Percentiles rank a stretch among this genome's conserved stretches.
phyloP scores from a whole-genome alignment of 2,113 vertebrate species.

The Oenanthe melanoleuca region DNA sequence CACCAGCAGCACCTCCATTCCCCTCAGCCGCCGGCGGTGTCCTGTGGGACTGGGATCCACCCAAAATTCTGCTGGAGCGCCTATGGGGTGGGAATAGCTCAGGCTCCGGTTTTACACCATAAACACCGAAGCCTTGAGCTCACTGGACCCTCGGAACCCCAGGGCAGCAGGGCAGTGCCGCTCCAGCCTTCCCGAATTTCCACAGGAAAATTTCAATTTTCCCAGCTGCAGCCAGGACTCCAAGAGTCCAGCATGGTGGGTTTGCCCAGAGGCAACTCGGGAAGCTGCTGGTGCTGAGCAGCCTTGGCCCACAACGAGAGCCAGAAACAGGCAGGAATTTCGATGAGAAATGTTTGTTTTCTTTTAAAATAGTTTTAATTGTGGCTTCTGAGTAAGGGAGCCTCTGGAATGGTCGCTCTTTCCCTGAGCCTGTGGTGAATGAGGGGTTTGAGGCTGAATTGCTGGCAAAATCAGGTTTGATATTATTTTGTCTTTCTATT shows the following conservation, averaged over 20 bases:
- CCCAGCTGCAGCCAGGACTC: background rate
- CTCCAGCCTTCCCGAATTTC: background rate
- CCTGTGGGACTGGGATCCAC: accelerated
- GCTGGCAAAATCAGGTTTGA: background rate
- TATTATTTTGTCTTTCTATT: background rate
- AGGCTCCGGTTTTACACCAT: accelerated
- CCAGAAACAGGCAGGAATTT: background rate
- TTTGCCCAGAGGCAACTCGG: background rate
- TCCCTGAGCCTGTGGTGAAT: background rate
- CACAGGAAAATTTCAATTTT: background rate
- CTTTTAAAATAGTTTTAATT: slow-evolving; percentile 35
- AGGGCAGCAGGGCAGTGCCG: background rate
- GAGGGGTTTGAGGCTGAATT: background rate
- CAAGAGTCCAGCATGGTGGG: accelerated
- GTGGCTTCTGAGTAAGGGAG: background rate
- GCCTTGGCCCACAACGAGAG: background rate
- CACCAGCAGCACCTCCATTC: background rate
- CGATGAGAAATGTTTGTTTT: slow-evolving; percentile 23
- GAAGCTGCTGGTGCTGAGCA: background rate
- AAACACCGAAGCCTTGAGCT: background rate
- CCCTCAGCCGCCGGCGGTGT: accelerated
- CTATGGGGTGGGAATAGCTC: accelerated
- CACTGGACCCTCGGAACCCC: accelerated
- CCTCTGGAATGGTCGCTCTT: background rate
- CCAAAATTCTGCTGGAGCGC: accelerated